Evolutionary conservation across 2,888 invertebrate species (phyloP).

Genomic region (Synanthedon tipuliformis): DNA sequence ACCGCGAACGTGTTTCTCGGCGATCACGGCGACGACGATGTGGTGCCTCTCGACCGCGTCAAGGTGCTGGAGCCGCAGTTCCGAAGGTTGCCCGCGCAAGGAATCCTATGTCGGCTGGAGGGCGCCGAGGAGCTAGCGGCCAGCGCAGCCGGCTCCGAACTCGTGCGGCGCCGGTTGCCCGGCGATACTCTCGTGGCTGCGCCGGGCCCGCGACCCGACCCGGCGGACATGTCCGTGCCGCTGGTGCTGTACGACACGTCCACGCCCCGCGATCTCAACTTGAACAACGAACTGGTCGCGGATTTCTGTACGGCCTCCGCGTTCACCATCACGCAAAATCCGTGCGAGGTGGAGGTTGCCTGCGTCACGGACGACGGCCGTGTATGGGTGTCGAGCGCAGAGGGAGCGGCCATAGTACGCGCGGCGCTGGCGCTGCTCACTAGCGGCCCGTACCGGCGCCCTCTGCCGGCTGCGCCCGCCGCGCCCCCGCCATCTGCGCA

Average conservation of each 20-base stretch:
- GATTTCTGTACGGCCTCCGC: conserved; percentile 55
- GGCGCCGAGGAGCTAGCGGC: conserved; percentile 75
- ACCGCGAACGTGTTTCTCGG: conserved; percentile 75
- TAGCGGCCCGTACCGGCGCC: conserved; percentile 52
- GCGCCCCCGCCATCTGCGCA: conserved; percentile 41
- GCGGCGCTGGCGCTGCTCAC: conserved; percentile 51
- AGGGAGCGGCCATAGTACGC: conserved; percentile 43
- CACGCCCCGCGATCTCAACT: conserved; percentile 72
- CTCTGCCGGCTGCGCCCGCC: conserved; percentile 53
- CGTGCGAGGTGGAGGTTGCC: conserved; percentile 55
- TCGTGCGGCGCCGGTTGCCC: conserved; percentile 50
- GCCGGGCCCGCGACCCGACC: conserved; percentile 50
- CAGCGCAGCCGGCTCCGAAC: conserved; percentile 32
- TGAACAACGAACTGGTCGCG: conserved; percentile 72
- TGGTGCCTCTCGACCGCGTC: conserved; percentile 64
- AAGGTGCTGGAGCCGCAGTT: conserved; percentile 74
- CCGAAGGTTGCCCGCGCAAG: conserved; percentile 76
- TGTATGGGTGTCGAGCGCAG: conserved; percentile 60
- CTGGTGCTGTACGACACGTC: conserved; percentile 75
- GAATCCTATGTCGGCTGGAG: conserved; percentile 75
- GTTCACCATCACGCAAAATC: conserved; percentile 47
- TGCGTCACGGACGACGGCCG: conserved; percentile 60
- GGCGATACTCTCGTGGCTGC: conserved; percentile 69
- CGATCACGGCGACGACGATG: conserved; percentile 79
- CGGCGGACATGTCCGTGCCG: conserved; percentile 60